Conservation (phyloP, 1,140 invertebrate species). For the Scaptomyza pallida region DNA sequence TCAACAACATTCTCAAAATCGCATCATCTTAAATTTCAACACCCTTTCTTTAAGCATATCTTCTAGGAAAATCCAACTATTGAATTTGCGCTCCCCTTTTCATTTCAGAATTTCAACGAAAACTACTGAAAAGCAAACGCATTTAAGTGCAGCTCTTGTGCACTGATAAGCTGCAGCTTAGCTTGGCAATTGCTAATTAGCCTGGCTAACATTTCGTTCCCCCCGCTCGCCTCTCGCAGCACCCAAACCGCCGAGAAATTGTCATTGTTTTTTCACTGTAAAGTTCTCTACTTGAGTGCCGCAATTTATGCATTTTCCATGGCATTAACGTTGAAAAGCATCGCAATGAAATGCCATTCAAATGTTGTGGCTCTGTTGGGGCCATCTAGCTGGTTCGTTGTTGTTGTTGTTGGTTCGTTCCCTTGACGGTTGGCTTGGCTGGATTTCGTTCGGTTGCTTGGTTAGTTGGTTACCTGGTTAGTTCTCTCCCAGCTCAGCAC, state of each 20-base stretch:
- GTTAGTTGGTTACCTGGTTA: slow-evolving; percentile 40
- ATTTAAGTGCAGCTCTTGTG: slow-evolving; percentile 19
- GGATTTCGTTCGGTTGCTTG: slow-evolving; percentile 17
- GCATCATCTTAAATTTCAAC: no score
- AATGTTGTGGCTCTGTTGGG: slow-evolving; percentile 37
- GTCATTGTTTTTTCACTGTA: slow-evolving; percentile 57
- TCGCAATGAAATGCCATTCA: slow-evolving; percentile 79
- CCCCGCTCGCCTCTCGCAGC: neutral
- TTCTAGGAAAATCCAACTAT: neutral
- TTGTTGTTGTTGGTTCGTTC: neutral
- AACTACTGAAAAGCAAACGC: slow-evolving; percentile 13
- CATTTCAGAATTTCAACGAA: neutral
- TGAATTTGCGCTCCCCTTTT: neutral
- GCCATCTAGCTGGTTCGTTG: slow-evolving; percentile 7
- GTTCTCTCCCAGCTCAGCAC: slow-evolving; percentile 11
- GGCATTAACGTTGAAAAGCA: slow-evolving; percentile 76
- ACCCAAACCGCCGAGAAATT: slow-evolving; percentile 5
- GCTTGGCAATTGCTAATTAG: slow-evolving; percentile 50
- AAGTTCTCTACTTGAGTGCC: slow-evolving; percentile 64
- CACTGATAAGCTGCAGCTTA: slow-evolving; percentile 50
- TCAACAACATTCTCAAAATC: no score
- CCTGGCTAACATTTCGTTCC: slow-evolving; percentile 9
- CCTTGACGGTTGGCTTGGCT: neutral
- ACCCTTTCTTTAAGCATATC: neutral
- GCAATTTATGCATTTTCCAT: slow-evolving; percentile 80